Conservation (phyloP, 2,797 vertebrate species). For the Agapornis canus region DNA sequence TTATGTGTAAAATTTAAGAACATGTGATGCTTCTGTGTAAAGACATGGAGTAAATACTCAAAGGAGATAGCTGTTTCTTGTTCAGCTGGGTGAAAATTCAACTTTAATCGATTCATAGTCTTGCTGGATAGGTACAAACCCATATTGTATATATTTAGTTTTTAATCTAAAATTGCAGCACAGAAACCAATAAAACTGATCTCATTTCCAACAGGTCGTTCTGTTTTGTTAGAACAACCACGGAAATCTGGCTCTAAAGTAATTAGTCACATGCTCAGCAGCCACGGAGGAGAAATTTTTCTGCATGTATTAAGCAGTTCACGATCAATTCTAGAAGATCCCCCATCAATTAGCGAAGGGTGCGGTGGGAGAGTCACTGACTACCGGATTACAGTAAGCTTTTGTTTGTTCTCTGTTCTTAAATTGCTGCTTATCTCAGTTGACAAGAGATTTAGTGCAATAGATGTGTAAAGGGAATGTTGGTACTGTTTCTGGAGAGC, state of each 20-base stretch:
- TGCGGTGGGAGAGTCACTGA: constrained; percentile 97
- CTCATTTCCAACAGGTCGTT: constrained; percentile 83
- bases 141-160: not conserved
- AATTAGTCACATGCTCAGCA: constrained; percentile 99
- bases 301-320: constrained; percentile 95
- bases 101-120: not conserved
- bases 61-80: not conserved
- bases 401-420: not conserved
- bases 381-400: constrained; percentile 94
- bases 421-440: not conserved
- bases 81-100: not conserved
- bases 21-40: not conserved
- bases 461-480: not conserved
- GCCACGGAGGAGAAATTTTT: constrained; percentile 98
- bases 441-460: not conserved
- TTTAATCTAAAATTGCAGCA: not conserved
- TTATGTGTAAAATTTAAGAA: not conserved
- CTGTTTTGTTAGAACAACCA: constrained; percentile 94
- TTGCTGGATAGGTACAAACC: not conserved
- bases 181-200: not conserved
- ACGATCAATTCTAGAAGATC: constrained; percentile 96
- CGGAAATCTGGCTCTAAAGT: constrained; percentile 98
- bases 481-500: not conserved
- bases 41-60: not conserved
- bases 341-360: constrained; percentile 97